Conservation (phyloP, 2,888 invertebrate genomes). For the Hoplodrina blanda region DNA sequence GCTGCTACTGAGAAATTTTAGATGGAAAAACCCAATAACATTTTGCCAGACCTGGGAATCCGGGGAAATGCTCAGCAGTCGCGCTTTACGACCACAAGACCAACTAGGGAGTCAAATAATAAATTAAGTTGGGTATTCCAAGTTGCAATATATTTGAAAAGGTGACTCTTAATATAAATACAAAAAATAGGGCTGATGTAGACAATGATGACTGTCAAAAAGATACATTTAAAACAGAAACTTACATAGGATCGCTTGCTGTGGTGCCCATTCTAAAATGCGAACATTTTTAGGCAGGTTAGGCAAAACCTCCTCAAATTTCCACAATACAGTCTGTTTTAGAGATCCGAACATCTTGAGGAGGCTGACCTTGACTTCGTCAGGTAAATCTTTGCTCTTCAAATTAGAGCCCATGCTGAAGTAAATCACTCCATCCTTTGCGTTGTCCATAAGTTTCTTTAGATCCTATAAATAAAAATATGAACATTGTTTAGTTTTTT, state of each 20-base stretch:
- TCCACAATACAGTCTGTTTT: conserved; percentile 88
- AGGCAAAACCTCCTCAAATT: conserved; percentile 78
- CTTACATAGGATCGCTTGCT: conserved; percentile 64
- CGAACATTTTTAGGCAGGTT: conserved; percentile 82
- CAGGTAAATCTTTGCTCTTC: conserved; percentile 77
- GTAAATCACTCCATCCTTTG: conserved; percentile 85
- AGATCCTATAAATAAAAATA: conserved; percentile 72
- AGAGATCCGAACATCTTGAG: conserved; percentile 80
- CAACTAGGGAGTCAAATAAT: no score
- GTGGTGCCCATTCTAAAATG: conserved; percentile 83
- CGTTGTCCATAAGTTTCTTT: conserved; percentile 79
- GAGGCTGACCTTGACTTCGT: conserved; percentile 71
- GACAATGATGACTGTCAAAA: not conserved
- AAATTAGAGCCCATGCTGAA: conserved; percentile 88
- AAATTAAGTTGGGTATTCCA: no score
- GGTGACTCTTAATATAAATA: not conserved
- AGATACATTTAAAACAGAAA: not conserved
- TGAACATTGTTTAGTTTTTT: not conserved
- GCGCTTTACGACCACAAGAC: no score
- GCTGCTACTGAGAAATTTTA: no score
- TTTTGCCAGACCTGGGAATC: no score
- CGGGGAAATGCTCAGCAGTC: no score
- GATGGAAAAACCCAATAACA: no score
- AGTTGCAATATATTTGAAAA: no score
- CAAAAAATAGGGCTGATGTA: not conserved